Conservation (phyloP, 1,140 invertebrate genomes). For the Battus philenor region DNA sequence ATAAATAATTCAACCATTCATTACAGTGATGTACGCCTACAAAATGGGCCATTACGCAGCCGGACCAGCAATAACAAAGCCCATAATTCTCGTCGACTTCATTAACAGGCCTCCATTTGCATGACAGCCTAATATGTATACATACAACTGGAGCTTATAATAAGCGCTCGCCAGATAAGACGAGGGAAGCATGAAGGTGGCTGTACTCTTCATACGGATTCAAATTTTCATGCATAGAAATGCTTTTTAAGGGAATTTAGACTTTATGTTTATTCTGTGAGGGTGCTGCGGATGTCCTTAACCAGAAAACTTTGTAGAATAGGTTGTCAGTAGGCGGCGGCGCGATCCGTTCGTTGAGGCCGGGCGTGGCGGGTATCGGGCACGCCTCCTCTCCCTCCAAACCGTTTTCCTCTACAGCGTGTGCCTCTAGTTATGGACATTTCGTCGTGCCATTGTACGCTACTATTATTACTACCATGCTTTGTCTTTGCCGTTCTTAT, state of each 20-base stretch:
- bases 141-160: slow-evolving; percentile 61
- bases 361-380: slow-evolving; percentile 47
- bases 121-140: slow-evolving; percentile 66
- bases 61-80: slow-evolving; percentile 67
- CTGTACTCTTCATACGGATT: slow-evolving; percentile 26
- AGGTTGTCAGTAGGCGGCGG: slow-evolving; percentile 48
- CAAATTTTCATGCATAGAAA: neutral
- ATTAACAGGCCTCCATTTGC: slow-evolving; percentile 74
- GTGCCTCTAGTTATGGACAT: slow-evolving; percentile 36
- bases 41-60: slow-evolving; percentile 67
- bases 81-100: slow-evolving; percentile 72
- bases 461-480: slow-evolving; percentile 13
- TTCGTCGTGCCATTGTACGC: slow-evolving; percentile 23
- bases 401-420: slow-evolving; percentile 28
- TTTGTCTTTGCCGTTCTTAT: slow-evolving; percentile 1
- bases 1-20: slow-evolving; percentile 62
- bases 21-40: slow-evolving; percentile 67
- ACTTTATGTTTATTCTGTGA: slow-evolving; percentile 27
- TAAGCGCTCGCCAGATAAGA: slow-evolving; percentile 48
- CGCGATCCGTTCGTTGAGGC: slow-evolving; percentile 45
- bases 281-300: slow-evolving; percentile 11
- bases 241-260: slow-evolving; percentile 23
- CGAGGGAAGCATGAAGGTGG: slow-evolving; percentile 40
- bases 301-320: slow-evolving; percentile 19
- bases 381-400: slow-evolving; percentile 53